phyloP scores from a whole-genome alignment of 2,888 invertebrate genomes.

The Nomada fucata region DNA sequence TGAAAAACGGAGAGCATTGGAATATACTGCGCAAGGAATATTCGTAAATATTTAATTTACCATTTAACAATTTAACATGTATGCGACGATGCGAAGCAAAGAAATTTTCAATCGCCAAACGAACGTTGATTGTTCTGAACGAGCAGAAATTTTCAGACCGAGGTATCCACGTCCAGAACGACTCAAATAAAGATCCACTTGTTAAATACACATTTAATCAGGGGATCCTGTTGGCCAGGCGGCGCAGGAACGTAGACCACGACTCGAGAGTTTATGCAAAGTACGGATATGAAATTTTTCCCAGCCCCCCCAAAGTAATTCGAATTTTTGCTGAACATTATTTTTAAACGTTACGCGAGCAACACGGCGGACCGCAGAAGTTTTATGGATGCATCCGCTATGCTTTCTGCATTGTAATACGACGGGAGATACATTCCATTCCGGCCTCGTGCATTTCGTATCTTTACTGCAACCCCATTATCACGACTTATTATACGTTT shows the following conservation, averaged over 20 bases:
- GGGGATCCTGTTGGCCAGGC: background rate
- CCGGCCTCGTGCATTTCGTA: slow-evolving; percentile 44
- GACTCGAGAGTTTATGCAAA: background rate
- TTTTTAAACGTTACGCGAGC: background rate
- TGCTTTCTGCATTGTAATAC: slow-evolving; percentile 43
- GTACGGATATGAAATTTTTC: slow-evolving; percentile 7
- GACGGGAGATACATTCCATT: slow-evolving; percentile 47
- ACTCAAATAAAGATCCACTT: slow-evolving; percentile 3
- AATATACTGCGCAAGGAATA: no score
- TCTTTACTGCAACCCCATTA: slow-evolving; percentile 62
- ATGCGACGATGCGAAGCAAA: no score
- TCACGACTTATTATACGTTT: slow-evolving; percentile 62
- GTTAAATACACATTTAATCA: slow-evolving; percentile 10
- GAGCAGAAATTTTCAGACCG: background rate
- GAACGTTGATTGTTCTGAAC: background rate
- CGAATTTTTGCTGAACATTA: background rate
- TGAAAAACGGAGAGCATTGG: no score
- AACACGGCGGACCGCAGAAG: background rate
- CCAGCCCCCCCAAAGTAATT: slow-evolving; percentile 20
- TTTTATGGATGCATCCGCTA: slow-evolving; percentile 41
- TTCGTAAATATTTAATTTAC: no score
- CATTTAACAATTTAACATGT: no score
- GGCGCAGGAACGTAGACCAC: background rate
- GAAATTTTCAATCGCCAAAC: background rate
- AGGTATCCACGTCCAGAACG: background rate